Conservation (phyloP, 1,140 invertebrate species). For the Tyrophagus putrescentiae region DNA sequence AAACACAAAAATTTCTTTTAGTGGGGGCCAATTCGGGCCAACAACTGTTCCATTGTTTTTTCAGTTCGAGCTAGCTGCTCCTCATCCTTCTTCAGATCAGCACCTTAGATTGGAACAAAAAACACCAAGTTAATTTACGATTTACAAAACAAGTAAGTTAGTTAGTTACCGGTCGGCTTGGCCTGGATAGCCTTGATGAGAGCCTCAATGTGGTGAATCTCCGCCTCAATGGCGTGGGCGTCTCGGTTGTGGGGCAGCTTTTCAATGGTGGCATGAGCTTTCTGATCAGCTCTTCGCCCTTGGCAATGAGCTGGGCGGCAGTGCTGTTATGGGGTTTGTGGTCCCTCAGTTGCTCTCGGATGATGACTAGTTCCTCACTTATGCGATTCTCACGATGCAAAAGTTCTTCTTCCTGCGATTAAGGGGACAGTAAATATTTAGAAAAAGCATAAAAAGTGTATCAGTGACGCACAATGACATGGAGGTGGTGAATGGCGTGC, state of each 20-base stretch:
- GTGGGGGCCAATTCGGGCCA: no score
- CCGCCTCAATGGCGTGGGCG: not conserved
- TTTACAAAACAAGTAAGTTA: no score
- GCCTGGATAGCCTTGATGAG: not conserved
- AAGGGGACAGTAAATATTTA: no score
- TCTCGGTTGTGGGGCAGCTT: not conserved
- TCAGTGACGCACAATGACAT: no score
- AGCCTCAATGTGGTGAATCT: not conserved
- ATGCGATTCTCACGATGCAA: slow-evolving; percentile 16
- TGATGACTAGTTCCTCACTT: slow-evolving; percentile 9
- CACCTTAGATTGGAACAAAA: no score
- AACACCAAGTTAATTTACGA: no score
- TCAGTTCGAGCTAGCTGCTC: no score
- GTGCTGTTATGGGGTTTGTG: not conserved
- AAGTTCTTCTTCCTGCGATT: slow-evolving; percentile 15
- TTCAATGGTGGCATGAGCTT: not conserved
- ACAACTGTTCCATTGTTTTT: no score
- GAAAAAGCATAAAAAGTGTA: no score
- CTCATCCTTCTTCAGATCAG: no score
- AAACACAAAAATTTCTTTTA: no score
- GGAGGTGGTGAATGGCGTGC: slow-evolving; percentile 11
- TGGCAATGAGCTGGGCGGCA: not conserved
- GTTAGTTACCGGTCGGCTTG: not conserved
- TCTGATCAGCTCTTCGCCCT: not conserved
- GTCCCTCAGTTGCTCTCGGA: not conserved